Base-by-base conservation (phyloP, 1,140 invertebrate species). In the Pogonus chalceus region DNA sequence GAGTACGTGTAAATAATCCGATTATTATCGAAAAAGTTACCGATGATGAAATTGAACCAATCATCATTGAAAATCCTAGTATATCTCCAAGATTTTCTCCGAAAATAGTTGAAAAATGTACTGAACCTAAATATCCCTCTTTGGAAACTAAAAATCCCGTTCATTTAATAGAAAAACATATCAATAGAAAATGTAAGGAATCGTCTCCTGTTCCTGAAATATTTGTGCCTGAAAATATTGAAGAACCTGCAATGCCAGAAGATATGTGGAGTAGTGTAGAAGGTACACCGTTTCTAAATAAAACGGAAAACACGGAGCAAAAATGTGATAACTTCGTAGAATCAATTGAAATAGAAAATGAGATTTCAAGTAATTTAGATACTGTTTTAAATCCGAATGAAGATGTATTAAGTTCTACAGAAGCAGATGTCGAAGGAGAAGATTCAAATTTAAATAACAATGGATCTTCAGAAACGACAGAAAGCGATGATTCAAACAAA, bases 401-500 rank as follows among this genome's bases (percentile, higher is more conserved):
- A 43, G 37, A 43, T 3, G n/a, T n/a, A n/a, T n/a, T n/a, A n/a
- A n/a, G n/a, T n/a, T n/a, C n/a, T n/a, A 18, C 4, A 4, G 37
- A 4, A 7, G 7, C 65, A 7, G 61, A 69, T 49, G 67, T 66
- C 51, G 63, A 56, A 10, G 67, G 64, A 0, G 67, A 69, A 47
- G 67, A 68, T 49, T 61, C 64, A 43, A 65, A 67, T 54, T 26
- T 51, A 1, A 59, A 60, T 14, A 59, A 52, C 22, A 61, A 62
- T 26, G 62, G 62, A 56, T 62, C 65, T 23, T 53, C 58, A 2
- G 67, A 69, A 51, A 64, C 64, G 23, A 68, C 67, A 0, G 68
- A 69, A 61, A 69, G 68, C 54, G 67, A 68, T 52, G 68, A 69
- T 57, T 68, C 67, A 10, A 24, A 61, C 7, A 49, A 59, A 2